A percentile compares a stretch with the other conserved stretches of the same genome.
Conservation (phyloP, 2,797 vertebrate species). For the Anabas testudineus region DNA sequence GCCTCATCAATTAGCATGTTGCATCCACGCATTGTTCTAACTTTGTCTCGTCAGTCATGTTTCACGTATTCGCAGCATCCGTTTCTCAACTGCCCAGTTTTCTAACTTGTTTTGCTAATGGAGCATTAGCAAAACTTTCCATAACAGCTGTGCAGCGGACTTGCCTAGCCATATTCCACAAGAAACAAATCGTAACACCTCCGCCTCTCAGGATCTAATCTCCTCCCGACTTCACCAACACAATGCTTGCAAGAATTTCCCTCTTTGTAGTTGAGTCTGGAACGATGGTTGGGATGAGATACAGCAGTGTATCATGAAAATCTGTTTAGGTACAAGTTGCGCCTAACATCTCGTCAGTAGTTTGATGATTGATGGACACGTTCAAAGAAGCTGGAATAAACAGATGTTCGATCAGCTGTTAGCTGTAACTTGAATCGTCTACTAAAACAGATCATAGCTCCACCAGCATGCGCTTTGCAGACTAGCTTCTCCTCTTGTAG, state of each 20-base stretch:
- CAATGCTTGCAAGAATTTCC: constrained; percentile 32
- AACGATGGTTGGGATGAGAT: constrained; percentile 44
- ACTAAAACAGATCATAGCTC: constrained; percentile 62
- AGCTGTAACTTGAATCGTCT: constrained; percentile 59
- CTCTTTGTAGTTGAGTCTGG: constrained; percentile 23
- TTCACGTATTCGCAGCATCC: constrained; percentile 11
- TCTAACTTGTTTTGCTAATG: constrained; percentile 52
- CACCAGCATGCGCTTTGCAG: constrained; percentile 79
- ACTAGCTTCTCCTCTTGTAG: constrained; percentile 58
- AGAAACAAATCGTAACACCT: constrained; percentile 42
- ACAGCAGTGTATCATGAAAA: constrained; percentile 18
- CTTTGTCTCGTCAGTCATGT: constrained; percentile 51
- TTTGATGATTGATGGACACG: constrained; percentile 44
- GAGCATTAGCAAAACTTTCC: constrained; percentile 35
- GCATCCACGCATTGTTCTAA: constrained; percentile 67
- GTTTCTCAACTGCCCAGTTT: constrained; percentile 25
- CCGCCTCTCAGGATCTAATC: constrained; percentile 44
- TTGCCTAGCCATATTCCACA: constrained; percentile 16
- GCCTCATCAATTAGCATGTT: constrained; percentile 71
- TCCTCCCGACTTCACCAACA: constrained; percentile 20
- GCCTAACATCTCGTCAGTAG: constrained; percentile 41
- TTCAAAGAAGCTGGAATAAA: constrained; percentile 54
- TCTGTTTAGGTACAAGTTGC: constrained; percentile 34
- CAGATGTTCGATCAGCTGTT: constrained; percentile 43
- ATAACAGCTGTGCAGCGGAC: constrained; percentile 27